Conservation (phyloP, 1,140 invertebrate species). For the Bradynema listronoti region DNA sequence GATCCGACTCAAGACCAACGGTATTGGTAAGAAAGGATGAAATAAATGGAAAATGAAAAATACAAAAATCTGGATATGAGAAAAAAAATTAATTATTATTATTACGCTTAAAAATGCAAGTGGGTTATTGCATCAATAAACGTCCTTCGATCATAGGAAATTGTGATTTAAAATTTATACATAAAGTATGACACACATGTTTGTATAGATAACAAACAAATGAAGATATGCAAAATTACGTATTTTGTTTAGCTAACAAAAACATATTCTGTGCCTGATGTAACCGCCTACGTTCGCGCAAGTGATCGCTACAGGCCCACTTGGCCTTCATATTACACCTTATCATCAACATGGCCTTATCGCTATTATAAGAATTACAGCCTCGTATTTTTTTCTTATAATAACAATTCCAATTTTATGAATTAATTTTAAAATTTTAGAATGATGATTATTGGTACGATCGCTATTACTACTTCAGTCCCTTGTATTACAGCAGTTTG, state of each 20-base stretch:
- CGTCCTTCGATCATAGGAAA: no score
- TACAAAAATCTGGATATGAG: no score
- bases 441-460: slow-evolving; percentile 33
- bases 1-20: slow-evolving; percentile 24
- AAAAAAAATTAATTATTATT: no score
- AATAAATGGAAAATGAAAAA: no score
- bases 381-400: slow-evolving; percentile 17
- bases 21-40: slow-evolving; percentile 35
- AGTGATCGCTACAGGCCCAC: slow-evolving; percentile 10
- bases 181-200: no score
- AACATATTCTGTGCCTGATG: slow-evolving; percentile 36
- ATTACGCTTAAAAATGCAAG: no score
- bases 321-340: slow-evolving; percentile 25
- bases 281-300: slow-evolving; percentile 21
- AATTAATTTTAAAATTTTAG: slow-evolving; percentile 7
- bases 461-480: slow-evolving; percentile 31
- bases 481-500: slow-evolving; percentile 28
- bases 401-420: slow-evolving; percentile 1
- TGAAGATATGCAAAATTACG: no score
- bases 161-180: no score
- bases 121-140: no score
- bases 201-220: no score
- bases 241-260: slow-evolving; percentile 21
- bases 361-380: slow-evolving; percentile 26
- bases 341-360: slow-evolving; percentile 15